Evolutionary conservation across 2,113 vertebrate species (phyloP), one percentile per base, ranked within the genome.

Genomic region (Pterocles orientalis): DNA sequence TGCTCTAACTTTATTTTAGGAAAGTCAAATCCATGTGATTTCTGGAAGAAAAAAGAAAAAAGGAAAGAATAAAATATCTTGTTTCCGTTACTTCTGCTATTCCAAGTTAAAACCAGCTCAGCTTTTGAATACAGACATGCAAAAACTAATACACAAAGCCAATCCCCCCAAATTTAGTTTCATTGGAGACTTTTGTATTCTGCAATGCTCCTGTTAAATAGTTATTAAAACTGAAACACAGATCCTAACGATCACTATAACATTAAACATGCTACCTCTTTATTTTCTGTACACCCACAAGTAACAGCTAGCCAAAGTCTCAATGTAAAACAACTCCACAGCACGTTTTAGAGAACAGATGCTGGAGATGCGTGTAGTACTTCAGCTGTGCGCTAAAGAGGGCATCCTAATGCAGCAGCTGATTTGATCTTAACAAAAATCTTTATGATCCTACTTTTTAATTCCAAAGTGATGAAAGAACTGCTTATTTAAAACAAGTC

Each of bases 1-100:
- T 99, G 98, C 25, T 99, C 98, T 54, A 98, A 97, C 94, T 98
- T 99, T 97, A 99, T 97, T 97, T 98, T 98, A 68, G 98, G 98
- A 83, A 99, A 98, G 94, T 99, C 98, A 97, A 99, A 99, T 86
- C 98, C 96, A 76, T 99, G 99, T 89, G 91, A 92, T 45, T 98
- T 98, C 99, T 99, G 86, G 18, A 96, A 86, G 9, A 25, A 82
- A 1, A 72, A 83, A 50, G n/a, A n/a, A 86, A 91, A 62, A 53
- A 17, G 3, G 3, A 28, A 68, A 36, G 47, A 50, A 41, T n/a
- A 88, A 77, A 47, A 56, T 9, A 90, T 58, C 36, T 93, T 64
- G 61, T 83, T 97, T 89, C 54, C 23, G 78, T 56, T 79, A 48
- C 31, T 95, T 86, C 69, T 82, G 61, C 62, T 76, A 96, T 61